A percentile compares a stretch with the other conserved stretches of the same genome.
phyloP scores from a whole-genome alignment of 1,140 invertebrate genomes.

The Battus philenor region DNA sequence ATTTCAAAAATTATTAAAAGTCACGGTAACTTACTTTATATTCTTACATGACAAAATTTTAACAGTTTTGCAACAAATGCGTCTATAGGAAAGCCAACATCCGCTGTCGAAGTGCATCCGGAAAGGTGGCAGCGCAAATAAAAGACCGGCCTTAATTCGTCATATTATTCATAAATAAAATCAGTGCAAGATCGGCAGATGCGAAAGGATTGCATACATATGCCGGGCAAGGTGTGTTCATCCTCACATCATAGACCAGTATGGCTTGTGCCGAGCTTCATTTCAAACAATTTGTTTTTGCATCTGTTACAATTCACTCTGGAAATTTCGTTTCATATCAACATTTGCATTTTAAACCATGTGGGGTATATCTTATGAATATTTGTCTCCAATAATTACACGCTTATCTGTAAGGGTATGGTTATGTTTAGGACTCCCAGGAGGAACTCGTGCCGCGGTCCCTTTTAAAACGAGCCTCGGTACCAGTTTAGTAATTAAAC shows the following conservation, averaged over 20 bases:
- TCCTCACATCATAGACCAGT: conserved; percentile 22
- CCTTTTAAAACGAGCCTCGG: conserved; percentile 46
- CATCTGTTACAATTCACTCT: conserved; percentile 29
- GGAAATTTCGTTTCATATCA: conserved; percentile 8
- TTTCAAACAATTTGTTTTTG: conserved; percentile 9
- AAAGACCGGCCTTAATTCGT: conserved; percentile 65
- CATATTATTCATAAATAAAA: conserved; percentile 75
- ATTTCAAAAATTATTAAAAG: background rate
- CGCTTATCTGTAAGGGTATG: conserved; percentile 5
- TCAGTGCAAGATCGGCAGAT: conserved; percentile 71
- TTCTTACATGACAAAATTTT: conserved; percentile 34
- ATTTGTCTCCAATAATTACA: conserved; percentile 13
- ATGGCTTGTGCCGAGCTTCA: conserved; percentile 61
- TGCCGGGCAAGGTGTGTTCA: conserved; percentile 56
- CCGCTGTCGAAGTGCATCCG: conserved; percentile 62
- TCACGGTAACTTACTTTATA: background rate
- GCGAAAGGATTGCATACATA: conserved; percentile 73
- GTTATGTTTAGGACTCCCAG: conserved; percentile 13
- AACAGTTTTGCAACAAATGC: conserved; percentile 34
- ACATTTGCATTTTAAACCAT: conserved; percentile 12
- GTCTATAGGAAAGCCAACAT: conserved; percentile 47
- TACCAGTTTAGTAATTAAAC: conserved; percentile 71
- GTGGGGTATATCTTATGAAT: conserved; percentile 8
- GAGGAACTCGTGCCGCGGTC: conserved; percentile 43
- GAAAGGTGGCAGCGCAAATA: conserved; percentile 64